phyloP scores from a whole-genome alignment of 2,113 vertebrate genomes.

The Ia io region DNA sequence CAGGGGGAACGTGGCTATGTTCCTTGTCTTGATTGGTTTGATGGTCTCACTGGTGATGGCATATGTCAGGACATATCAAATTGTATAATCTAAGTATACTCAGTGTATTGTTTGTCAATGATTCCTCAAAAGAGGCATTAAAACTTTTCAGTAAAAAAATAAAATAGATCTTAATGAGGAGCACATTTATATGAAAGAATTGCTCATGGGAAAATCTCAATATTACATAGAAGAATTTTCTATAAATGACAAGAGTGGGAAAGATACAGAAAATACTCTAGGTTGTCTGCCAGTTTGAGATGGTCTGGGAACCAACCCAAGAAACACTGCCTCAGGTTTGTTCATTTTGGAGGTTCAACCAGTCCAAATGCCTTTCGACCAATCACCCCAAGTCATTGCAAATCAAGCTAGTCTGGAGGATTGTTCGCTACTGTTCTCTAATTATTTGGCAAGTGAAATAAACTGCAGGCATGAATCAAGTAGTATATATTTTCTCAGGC shows the following conservation, averaged over 20 bases:
- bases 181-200: background rate
- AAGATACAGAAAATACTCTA: background rate
- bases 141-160: background rate
- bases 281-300: background rate
- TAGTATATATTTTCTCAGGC: background rate
- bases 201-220: background rate
- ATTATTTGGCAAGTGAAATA: conserved; percentile 1
- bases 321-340: background rate
- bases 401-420: background rate
- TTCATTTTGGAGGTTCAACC: background rate
- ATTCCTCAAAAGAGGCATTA: background rate
- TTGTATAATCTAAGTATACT: background rate
- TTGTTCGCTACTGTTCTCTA: background rate
- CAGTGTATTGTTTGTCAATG: background rate
- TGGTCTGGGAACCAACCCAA: background rate
- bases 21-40: background rate
- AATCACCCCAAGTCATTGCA: background rate
- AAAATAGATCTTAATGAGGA: background rate
- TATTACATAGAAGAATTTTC: background rate
- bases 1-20: background rate
- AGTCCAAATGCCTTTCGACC: background rate
- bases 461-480: background rate
- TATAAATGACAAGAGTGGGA: background rate
- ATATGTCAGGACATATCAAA: background rate
- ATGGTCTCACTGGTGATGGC: background rate